A percentile compares a stretch with the other conserved stretches of the same genome.
Evolutionary conservation across 2,888 invertebrate species (phyloP).

Genomic region (Craniophora ligustri): DNA sequence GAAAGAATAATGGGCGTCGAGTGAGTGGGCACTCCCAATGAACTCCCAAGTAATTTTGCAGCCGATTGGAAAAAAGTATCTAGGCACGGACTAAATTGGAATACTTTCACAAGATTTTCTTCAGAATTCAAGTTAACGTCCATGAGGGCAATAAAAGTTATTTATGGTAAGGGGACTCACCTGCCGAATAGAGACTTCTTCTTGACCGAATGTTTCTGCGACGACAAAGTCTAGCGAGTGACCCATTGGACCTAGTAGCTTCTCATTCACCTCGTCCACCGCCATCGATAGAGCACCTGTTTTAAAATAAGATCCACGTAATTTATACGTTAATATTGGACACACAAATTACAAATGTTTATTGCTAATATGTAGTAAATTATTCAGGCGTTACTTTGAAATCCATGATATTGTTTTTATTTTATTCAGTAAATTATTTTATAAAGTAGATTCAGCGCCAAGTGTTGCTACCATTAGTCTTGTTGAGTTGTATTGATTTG

Average conservation of each 20-base stretch:
- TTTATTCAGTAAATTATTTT: conserved; percentile 44
- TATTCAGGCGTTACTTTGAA: too few relatives aligned
- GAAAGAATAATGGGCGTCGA: conserved; percentile 71
- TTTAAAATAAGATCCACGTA: conserved; percentile 32
- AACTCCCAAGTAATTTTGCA: conserved; percentile 68
- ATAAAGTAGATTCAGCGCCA: conserved; percentile 59
- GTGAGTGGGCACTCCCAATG: conserved; percentile 60
- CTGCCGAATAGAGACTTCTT: conserved; percentile 94
- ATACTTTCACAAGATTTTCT: conserved; percentile 56
- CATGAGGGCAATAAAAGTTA: conserved; percentile 32
- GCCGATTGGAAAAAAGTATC: conserved; percentile 67
- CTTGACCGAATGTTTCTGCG: conserved; percentile 97
- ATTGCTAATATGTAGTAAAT: too few relatives aligned
- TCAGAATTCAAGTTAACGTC: conserved; percentile 33
- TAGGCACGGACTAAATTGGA: conserved; percentile 56
- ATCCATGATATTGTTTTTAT: too few relatives aligned
- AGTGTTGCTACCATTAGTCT: conserved; percentile 64
- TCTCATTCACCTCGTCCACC: conserved; percentile 93
- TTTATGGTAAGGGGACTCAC: conserved; percentile 61
- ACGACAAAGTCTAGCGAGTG: conserved; percentile 94
- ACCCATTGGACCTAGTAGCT: conserved; percentile 89
- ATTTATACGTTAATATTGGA: not conserved
- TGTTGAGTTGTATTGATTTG: conserved; percentile 58
- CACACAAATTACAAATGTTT: too few relatives aligned
- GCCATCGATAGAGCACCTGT: conserved; percentile 96